phyloP scores from a whole-genome alignment of 2,797 vertebrate genomes.

The Lemur catta region DNA sequence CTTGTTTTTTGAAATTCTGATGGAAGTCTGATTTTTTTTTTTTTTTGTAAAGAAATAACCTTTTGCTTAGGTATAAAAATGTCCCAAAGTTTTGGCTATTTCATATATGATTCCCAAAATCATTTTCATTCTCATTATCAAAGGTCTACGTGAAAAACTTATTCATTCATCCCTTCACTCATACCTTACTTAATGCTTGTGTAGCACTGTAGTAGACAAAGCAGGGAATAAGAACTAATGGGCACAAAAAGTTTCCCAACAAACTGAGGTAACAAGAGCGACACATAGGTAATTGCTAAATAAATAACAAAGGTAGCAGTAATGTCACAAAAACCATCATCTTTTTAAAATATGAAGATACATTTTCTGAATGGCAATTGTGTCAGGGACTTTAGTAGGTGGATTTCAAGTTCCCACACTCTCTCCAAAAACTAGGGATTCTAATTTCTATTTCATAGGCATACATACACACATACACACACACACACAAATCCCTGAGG shows the following conservation, averaged over 20 bases:
- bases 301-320: not conserved
- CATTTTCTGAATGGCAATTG: not conserved
- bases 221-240: not conserved
- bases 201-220: not conserved
- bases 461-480: too few relatives aligned
- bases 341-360: not conserved
- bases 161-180: not conserved
- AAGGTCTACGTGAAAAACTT: not conserved
- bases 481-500: not conserved
- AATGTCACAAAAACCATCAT: not conserved
- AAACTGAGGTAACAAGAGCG: not conserved
- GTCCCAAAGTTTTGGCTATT: not conserved
- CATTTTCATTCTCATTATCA: not conserved
- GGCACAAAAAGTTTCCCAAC: not conserved
- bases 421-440: not conserved
- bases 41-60: not conserved
- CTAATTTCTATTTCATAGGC: not conserved
- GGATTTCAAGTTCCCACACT: not conserved
- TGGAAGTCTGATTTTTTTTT: not conserved
- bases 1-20: not conserved
- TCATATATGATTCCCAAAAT: not conserved
- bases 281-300: not conserved
- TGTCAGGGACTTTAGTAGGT: not conserved
- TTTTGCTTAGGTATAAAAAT: not conserved
- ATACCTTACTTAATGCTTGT: not conserved